Base-by-base conservation (phyloP, 2,113 vertebrate genomes). In the Callipepla californica region DNA sequence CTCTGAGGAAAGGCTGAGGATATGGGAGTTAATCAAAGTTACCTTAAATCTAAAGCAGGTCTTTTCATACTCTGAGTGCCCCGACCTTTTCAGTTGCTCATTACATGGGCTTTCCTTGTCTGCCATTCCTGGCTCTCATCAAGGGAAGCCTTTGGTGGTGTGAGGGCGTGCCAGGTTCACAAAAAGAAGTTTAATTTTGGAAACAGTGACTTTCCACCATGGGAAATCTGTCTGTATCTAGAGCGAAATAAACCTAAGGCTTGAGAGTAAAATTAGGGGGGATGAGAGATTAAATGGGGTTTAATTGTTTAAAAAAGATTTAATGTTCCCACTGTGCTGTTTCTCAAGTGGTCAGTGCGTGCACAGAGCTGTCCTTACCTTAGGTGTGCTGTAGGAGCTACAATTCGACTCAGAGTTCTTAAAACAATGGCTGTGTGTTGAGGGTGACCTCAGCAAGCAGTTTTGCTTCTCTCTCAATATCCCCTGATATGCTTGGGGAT, bases 1-100 rank as follows among this genome's bases (percentile, higher is more conserved):
- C 95, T 92, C 84, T 38, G 4, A 87, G 87, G 84, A 77, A 45
- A 91, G 72, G 61, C 36, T 80, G 48, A 74, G 87, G 89, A 94
- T 83, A 22, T 78, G 87, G 75, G 76, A 95, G 85, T 83, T 88
- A 94, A 91, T 96, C 66, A 93, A 80, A 75, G 91, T 57, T 92
- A 26, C 58, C 51, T 80, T 45, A 75, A 76, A 48, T 51, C 72
- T 34, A 59, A 80, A 92, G 79, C 87, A 72, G 75, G 62, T 66
- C 3, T 73, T 45, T 74, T 38, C 72, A 57, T 57, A 19, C 36
- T 75, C 30, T 28, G 55, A 1, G 2, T 21, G 68, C 7, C 85
- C 81, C 69, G 95, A 78, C 86, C 95, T 92, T 90, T 75, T 3
- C 83, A 48, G 1, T 26, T 57, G 85, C 89, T 92, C 25, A 1